Conservation (phyloP, 1,140 invertebrate species). For the Oppia nitens region DNA sequence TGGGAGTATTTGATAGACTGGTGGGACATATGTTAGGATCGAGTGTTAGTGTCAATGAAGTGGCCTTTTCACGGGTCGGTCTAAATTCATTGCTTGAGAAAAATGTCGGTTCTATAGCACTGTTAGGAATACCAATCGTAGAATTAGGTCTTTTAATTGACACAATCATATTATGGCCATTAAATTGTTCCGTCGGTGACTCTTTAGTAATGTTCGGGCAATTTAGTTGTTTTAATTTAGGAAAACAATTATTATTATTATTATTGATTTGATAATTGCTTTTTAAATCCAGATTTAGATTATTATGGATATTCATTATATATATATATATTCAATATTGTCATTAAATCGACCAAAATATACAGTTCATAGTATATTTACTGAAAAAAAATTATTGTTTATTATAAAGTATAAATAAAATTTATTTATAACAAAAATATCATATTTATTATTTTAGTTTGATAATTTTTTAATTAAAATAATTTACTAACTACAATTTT, state of each 20-base stretch:
- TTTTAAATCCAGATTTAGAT: neutral
- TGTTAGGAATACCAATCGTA: conserved; percentile 6
- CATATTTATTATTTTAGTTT: too few relatives aligned
- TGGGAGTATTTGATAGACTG: neutral
- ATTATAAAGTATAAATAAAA: too few relatives aligned
- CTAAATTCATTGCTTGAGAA: neutral
- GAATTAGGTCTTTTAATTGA: conserved; percentile 9
- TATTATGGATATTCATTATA: too few relatives aligned
- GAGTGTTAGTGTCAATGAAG: conserved; percentile 5
- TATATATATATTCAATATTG: too few relatives aligned
- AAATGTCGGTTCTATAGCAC: neutral
- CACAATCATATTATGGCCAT: neutral
- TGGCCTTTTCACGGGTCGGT: conserved; percentile 8
- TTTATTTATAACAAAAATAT: too few relatives aligned
- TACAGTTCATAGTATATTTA: too few relatives aligned
- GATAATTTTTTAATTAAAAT: too few relatives aligned
- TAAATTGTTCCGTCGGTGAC: neutral
- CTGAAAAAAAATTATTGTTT: too few relatives aligned
- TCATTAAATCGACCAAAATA: too few relatives aligned
- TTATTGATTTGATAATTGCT: neutral
- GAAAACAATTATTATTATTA: too few relatives aligned
- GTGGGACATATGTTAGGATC: neutral
- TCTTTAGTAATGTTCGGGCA: neutral
- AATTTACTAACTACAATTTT: too few relatives aligned
- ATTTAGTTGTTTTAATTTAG: neutral